These are phyloP conservation scores for Cabera pusaria DNA, from an alignment of 2,888 invertebrate genomes.

Conservation along the genomic window DNA sequence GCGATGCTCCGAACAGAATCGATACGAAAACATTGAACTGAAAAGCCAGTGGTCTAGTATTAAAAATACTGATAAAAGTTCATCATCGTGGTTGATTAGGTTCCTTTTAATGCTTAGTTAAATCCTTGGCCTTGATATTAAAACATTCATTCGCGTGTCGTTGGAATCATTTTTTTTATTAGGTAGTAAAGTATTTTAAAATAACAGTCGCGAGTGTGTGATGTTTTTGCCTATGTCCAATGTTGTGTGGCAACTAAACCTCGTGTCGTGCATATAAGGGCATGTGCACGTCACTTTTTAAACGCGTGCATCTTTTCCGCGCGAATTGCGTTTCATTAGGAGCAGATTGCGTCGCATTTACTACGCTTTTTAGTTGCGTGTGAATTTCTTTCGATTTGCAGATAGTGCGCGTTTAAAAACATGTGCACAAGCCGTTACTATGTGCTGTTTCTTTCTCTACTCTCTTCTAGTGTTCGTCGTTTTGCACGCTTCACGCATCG, in stretches of 20 bases:
- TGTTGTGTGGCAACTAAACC: constrained; percentile 25
- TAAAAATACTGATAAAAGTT: constrained; percentile 6
- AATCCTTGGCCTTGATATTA: constrained; percentile 23
- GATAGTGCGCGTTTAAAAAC: no score
- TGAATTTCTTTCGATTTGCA: no score
- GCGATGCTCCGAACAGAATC: constrained; percentile 18
- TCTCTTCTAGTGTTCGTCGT: background rate
- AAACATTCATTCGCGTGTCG: constrained; percentile 8
- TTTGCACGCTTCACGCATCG: constrained; percentile 9
- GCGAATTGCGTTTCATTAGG: no score
- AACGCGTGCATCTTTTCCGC: no score
- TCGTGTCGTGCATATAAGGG: constrained; percentile 13
- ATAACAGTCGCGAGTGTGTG: no score
- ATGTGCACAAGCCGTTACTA: no score
- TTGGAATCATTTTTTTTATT: constrained; percentile 10
- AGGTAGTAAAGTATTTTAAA: constrained; percentile 3
- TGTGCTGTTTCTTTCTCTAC: no score
- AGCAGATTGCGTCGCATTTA: no score
- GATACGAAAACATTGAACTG: no score
- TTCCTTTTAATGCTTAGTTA: constrained; percentile 25
- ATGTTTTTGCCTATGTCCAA: constrained; percentile 19
- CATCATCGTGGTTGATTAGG: constrained; percentile 8
- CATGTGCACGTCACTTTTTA: no score
- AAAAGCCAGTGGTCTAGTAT: constrained; percentile 20
- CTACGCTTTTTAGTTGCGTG: no score